Percentiles rank a stretch among this genome's conserved stretches.
phyloP scores from a whole-genome alignment of 2,797 vertebrate genomes.

The Scleropages formosus region DNA sequence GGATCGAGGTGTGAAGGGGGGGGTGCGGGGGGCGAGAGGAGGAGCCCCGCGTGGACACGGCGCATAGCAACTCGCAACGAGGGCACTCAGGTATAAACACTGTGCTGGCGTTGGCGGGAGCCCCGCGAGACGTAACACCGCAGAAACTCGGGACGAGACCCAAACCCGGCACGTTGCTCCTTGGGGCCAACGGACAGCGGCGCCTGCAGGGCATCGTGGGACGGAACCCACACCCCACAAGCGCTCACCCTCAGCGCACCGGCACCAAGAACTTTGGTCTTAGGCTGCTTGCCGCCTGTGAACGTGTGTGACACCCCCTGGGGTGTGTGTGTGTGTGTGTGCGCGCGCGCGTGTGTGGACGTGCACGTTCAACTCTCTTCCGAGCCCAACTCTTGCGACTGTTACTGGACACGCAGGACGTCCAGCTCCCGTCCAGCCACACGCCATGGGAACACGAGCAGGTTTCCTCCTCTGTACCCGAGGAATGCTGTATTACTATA shows the following conservation, averaged over 20 bases:
- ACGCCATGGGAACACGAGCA: conserved; percentile 5
- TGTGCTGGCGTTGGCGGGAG: conserved; percentile 23
- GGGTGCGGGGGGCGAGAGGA: conserved; percentile 22
- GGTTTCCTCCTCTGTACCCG: background rate
- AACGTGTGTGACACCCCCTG: no score
- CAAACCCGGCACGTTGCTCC: conserved; percentile 49
- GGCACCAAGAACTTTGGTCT: conserved; percentile 20
- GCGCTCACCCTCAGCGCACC: conserved; percentile 8
- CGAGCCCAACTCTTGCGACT: conserved; percentile 20
- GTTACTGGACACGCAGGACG: background rate
- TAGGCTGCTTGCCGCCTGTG: conserved; percentile 18
- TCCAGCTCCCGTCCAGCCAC: conserved; percentile 8
- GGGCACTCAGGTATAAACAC: conserved; percentile 48
- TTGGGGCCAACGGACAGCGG: conserved; percentile 12
- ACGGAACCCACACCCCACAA: background rate
- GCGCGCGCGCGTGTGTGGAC: background rate
- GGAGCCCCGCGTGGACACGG: conserved; percentile 38
- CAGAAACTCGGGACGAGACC: conserved; percentile 44
- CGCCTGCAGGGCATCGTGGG: no score
- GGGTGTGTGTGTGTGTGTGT: background rate
- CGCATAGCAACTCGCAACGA: conserved; percentile 46
- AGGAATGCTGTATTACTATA: conserved; percentile 23
- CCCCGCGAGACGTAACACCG: conserved; percentile 28
- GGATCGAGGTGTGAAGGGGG: conserved; percentile 87
- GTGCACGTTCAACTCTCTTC: background rate